Evolutionary conservation across 2,888 invertebrate genomes (phyloP).

Genomic region (Amphipoea lucens): DNA sequence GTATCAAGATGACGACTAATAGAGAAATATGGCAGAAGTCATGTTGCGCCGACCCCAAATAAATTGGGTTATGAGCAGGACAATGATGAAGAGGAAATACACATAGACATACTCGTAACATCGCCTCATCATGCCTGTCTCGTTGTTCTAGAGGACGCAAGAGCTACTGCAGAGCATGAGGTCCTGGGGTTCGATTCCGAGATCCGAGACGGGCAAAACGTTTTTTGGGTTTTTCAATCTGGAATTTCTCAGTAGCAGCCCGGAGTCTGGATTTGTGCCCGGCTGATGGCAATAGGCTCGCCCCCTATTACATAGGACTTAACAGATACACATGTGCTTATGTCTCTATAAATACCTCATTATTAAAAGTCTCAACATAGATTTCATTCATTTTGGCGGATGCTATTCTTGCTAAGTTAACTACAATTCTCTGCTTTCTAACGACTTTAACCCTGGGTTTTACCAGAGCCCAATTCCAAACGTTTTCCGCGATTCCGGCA

Average conservation of each 20-base stretch:
- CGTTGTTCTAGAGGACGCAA: too few species aligned
- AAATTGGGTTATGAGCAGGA: too few species aligned
- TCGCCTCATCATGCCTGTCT: not conserved
- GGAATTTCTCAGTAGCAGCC: not conserved
- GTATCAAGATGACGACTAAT: too few species aligned
- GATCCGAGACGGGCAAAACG: not conserved
- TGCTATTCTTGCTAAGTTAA: not conserved
- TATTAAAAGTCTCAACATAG: not conserved
- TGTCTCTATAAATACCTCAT: not conserved
- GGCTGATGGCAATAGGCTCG: not conserved
- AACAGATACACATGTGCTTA: not conserved
- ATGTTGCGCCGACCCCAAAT: too few species aligned
- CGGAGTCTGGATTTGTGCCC: not conserved
- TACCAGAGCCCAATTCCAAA: conserved; percentile 21
- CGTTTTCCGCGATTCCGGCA: not conserved
- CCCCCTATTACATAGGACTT: not conserved
- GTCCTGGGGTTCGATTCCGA: not conserved
- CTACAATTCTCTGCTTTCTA: conserved; percentile 31
- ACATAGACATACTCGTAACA: not conserved
- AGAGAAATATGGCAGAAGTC: too few species aligned
- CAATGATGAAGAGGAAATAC: too few species aligned
- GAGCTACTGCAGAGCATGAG: not conserved
- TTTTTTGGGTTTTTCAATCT: not conserved
- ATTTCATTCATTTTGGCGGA: not conserved
- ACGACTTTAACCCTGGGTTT: conserved; percentile 31